Evolutionary conservation across 2,888 invertebrate species (phyloP).

Genomic region (Tipula vernalis): DNA sequence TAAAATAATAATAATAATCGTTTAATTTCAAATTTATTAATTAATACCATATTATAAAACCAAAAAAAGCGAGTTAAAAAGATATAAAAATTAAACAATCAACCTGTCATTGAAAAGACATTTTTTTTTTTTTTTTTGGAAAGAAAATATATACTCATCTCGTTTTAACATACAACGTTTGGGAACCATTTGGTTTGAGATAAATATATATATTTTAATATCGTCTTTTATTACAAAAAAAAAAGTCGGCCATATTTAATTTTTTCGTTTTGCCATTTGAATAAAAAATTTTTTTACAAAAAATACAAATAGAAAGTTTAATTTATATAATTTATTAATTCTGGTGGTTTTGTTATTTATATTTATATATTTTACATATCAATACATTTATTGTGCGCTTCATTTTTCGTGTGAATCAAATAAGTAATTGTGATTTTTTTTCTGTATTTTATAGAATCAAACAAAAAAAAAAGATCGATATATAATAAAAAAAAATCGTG

Average conservation of each 20-base stretch:
- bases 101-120: not conserved
- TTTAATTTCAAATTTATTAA: not conserved
- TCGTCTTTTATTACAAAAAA: not conserved
- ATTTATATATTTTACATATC: not conserved
- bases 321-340: not conserved
- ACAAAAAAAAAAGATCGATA: not conserved
- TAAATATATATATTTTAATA: not conserved
- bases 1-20: not conserved
- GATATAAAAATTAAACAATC: not conserved
- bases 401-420: not conserved
- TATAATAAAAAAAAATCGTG: not conserved
- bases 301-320: not conserved
- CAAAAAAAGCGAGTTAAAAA: not conserved
- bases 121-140: not conserved
- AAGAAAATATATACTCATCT: not conserved
- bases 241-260: not conserved
- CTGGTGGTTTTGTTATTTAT: not conserved
- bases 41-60: not conserved
- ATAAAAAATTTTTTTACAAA: not conserved
- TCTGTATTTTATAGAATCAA: not conserved
- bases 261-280: not conserved
- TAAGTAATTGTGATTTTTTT: not conserved
- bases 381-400: not conserved
- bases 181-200: not conserved
- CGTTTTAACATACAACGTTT: not conserved